Percentiles rank a stretch among this genome's conserved stretches.
Conservation (phyloP, 2,113 vertebrate species). For the Sceloporus undulatus region DNA sequence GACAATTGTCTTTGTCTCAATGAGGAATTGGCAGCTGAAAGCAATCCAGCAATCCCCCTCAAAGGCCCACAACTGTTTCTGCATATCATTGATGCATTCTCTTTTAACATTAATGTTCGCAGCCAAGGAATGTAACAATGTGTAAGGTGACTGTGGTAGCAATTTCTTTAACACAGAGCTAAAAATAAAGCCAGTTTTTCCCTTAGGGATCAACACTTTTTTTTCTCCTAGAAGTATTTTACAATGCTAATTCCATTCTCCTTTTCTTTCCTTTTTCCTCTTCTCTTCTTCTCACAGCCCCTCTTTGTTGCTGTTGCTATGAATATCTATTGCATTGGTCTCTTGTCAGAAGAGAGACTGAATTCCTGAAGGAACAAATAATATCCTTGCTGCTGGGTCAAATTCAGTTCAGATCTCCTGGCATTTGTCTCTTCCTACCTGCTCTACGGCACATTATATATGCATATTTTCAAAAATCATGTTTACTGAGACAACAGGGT, state of each 20-base stretch:
- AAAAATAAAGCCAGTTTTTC: constrained; percentile 62
- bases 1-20: background rate
- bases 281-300: constrained; percentile 48
- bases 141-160: constrained; percentile 67
- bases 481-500: background rate
- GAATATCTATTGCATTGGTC: constrained; percentile 43
- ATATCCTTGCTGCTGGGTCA: background rate
- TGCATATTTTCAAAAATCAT: background rate
- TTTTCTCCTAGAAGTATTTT: constrained; percentile 48
- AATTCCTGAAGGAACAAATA: constrained; percentile 4
- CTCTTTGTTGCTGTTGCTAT: constrained; percentile 55
- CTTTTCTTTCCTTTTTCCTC: background rate
- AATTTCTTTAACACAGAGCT: constrained; percentile 61
- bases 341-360: constrained; percentile 2
- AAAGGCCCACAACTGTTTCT: background rate
- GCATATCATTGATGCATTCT: constrained; percentile 33
- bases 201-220: constrained; percentile 26
- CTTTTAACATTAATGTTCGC: constrained; percentile 51
- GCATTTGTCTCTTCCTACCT: background rate
- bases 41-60: background rate
- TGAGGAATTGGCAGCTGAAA: background rate
- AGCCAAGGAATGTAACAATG: constrained; percentile 59
- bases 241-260: constrained; percentile 61
- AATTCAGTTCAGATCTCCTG: constrained; percentile 1
- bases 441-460: background rate